Evolutionary conservation across 2,888 invertebrate species (phyloP).

Genomic region (Lasius platythorax): DNA sequence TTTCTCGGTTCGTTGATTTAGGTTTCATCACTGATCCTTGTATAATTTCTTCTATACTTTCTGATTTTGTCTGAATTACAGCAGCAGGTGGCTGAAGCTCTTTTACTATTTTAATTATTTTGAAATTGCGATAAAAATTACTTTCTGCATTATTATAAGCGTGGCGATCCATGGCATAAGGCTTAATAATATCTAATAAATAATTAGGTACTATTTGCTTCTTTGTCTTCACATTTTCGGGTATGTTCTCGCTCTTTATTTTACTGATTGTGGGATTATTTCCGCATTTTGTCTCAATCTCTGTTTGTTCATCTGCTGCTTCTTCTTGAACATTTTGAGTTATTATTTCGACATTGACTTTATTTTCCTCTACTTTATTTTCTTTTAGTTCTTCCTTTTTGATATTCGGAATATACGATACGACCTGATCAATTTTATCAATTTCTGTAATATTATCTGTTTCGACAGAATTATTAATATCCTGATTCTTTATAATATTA

Average conservation of each 20-base stretch:
- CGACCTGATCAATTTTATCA: slow-evolving; percentile 1
- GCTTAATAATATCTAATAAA: slow-evolving; percentile 76
- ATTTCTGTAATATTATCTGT: background rate
- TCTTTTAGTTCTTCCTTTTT: slow-evolving; percentile 18
- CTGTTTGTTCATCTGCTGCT: background rate
- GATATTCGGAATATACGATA: background rate
- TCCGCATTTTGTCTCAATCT: background rate
- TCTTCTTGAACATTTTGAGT: background rate
- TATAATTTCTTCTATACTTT: slow-evolving; percentile 78
- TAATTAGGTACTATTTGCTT: slow-evolving; percentile 12
- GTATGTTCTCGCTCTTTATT: background rate
- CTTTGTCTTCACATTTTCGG: background rate
- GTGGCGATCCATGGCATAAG: slow-evolving; percentile 81
- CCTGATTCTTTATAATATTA: background rate
- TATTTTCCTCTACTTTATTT: slow-evolving; percentile 45
- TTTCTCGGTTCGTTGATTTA: slow-evolving; percentile 3
- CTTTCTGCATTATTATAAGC: slow-evolving; percentile 78
- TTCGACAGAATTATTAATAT: slow-evolving; percentile 6
- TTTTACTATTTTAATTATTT: slow-evolving; percentile 75
- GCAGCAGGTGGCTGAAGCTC: slow-evolving; percentile 65
- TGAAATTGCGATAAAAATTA: slow-evolving; percentile 78
- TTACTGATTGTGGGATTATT: background rate
- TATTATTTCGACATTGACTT: background rate
- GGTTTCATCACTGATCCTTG: slow-evolving; percentile 80
- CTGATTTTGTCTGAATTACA: slow-evolving; percentile 56